Percentiles rank a stretch among this genome's conserved stretches.
These are phyloP conservation scores for Drosophila ustulata DNA, from an alignment of 2,888 invertebrate genomes.

Conservation along the genomic window DNA sequence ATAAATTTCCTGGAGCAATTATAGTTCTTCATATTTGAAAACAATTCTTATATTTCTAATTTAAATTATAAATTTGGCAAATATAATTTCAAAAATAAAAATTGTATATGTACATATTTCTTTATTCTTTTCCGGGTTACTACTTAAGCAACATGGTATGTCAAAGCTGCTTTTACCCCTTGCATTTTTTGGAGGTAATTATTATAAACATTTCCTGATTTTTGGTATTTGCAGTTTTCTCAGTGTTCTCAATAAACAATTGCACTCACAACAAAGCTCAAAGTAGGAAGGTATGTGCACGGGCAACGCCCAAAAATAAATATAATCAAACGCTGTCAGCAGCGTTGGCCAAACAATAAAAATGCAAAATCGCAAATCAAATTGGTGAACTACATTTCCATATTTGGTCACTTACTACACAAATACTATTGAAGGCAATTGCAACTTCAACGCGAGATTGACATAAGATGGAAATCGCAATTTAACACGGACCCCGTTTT, in stretches of 20 bases:
- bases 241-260: slow-evolving; percentile 67
- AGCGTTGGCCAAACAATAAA: slow-evolving; percentile 76
- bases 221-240: slow-evolving; percentile 34
- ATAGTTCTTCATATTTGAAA: background rate
- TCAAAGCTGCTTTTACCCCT: too few relatives aligned
- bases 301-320: slow-evolving; percentile 77
- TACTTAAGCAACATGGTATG: too few relatives aligned
- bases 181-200: too few relatives aligned
- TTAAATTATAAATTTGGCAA: too few relatives aligned
- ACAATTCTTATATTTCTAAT: too few relatives aligned
- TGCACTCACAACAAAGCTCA: slow-evolving; percentile 41
- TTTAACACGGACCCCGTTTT: slow-evolving; percentile 31
- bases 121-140: too few relatives aligned
- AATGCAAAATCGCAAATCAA: slow-evolving; percentile 74
- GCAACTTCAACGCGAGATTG: slow-evolving; percentile 24
- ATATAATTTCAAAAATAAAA: too few relatives aligned
- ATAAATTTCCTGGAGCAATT: background rate
- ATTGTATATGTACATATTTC: too few relatives aligned
- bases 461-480: slow-evolving; percentile 64
- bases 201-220: background rate
- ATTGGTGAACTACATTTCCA: slow-evolving; percentile 72
- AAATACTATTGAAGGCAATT: background rate
- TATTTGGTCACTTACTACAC: slow-evolving; percentile 59
- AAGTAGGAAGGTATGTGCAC: slow-evolving; percentile 67
- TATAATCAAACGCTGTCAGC: slow-evolving; percentile 78